Evolutionary conservation across 1,140 invertebrate species (phyloP).

Genomic region (Drosophila subobscura): DNA sequence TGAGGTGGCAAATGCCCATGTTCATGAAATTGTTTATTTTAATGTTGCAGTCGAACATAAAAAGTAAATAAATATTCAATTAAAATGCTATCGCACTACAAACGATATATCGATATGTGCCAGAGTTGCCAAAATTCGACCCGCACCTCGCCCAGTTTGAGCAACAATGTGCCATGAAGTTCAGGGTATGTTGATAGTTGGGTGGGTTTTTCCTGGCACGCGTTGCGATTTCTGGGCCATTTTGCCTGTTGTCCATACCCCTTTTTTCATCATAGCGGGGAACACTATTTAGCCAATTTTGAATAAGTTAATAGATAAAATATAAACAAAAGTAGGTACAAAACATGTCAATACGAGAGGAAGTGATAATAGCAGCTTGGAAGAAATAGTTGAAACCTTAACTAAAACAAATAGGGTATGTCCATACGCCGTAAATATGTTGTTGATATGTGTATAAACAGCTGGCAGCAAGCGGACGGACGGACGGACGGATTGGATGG

Average conservation of each 20-base stretch:
- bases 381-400: no score
- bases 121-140: background rate
- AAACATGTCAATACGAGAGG: background rate
- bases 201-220: no score
- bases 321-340: slow-evolving; percentile 5
- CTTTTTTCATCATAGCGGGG: background rate
- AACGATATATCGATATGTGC: slow-evolving; percentile 3
- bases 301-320: slow-evolving; percentile 8
- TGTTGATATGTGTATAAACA: slow-evolving; percentile 51
- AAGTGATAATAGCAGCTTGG: no score
- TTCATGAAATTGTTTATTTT: no score
- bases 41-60: background rate
- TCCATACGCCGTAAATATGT: no score
- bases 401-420: no score
- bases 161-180: no score
- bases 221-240: no score
- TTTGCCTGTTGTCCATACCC: background rate
- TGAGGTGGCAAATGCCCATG: no score
- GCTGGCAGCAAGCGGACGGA: slow-evolving; percentile 49
- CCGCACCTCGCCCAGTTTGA: no score
- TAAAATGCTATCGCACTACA: background rate
- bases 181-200: no score
- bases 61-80: slow-evolving; percentile 10
- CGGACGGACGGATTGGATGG: slow-evolving; percentile 30
- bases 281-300: background rate